Evolutionary conservation across 2,113 vertebrate species (phyloP).

Genomic region (Ammodytes marinus): DNA sequence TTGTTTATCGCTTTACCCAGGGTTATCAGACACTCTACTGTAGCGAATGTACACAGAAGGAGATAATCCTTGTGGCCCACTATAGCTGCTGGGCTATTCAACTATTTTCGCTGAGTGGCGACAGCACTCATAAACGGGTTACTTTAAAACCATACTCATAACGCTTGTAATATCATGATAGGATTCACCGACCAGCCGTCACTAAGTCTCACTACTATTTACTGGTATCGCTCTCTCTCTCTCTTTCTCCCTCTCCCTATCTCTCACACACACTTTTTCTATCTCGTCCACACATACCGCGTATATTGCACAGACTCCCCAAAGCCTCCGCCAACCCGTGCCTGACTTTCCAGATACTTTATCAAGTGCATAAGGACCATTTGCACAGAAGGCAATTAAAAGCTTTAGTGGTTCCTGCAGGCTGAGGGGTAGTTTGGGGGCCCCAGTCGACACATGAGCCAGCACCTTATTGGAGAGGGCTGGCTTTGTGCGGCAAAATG

Average conservation of each 20-base stretch:
- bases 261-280: conserved; percentile 48
- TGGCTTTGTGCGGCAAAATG: conserved; percentile 91
- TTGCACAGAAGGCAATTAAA: conserved; percentile 99
- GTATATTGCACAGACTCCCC: conserved; percentile 55
- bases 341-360: conserved; percentile 83
- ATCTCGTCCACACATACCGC: conserved; percentile 56
- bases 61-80: conserved; percentile 67
- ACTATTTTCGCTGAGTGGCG: conserved; percentile 75
- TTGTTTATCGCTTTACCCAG: conserved; percentile 84
- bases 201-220: conserved; percentile 47
- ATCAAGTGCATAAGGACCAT: conserved; percentile 87
- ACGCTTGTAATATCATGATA: conserved; percentile 67
- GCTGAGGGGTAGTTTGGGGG: conserved; percentile 97
- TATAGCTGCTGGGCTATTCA: conserved; percentile 42
- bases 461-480: conserved; percentile 93
- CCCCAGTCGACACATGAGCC: conserved; percentile 95
- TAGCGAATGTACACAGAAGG: conserved; percentile 75
- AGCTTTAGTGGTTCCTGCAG: conserved; percentile 98
- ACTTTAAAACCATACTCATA: conserved; percentile 59
- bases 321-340: conserved; percentile 67
- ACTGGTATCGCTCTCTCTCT: conserved; percentile 19
- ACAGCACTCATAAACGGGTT: conserved; percentile 59
- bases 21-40: conserved; percentile 81
- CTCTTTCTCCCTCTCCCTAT: conserved; percentile 24
- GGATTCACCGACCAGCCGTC: conserved; percentile 38